Base-by-base conservation (phyloP, 2,797 vertebrate species). In the Rhyacichthys aspro region DNA sequence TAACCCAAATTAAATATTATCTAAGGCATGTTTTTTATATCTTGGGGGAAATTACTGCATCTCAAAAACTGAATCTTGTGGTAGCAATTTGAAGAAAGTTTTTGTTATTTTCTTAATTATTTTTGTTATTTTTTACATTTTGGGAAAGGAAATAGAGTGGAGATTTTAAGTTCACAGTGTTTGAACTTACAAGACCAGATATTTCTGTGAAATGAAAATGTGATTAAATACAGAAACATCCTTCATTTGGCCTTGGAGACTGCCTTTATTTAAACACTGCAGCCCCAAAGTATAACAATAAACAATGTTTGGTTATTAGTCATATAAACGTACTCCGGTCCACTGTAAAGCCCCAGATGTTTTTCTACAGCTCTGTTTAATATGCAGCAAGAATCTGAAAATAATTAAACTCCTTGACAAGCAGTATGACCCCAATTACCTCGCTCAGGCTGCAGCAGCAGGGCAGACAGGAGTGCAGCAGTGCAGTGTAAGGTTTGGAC, bases 381-480 rank as follows among this genome's bases (percentile, higher is more conserved):
- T 83, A 87, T 86, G 73, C 78, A 74, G 69, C 75, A 61, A 81
- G 44, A 76, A 76, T 85, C 54, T 44, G 36, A 82, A 86, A 88
- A 85, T 84, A 85, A 90, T 89, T 86, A 78, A 83, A 88, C 76
- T 74, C 55, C 11, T 38, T 18, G 65, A 83, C 78, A 82, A 85
- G 78, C 83, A 67, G 76, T 62, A 38, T 57, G 67, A 90, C 87
- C 83, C 82, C 88, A 87, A 79, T 90, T 87, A 86, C 71, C 70
- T 83, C 16, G 39, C 45, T 67, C 41, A 37, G 70, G 60, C 58
- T 52, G 55, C 42, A 12, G 42, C 58, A 43, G 65, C 67, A 57
- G 28, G 15, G 7, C 43, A 61, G 61, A 78, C 53, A 64, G 19
- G 49, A 74, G 64, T 55, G 18, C 49, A 39, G 63, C 44, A 17